Evolutionary conservation across 64 coral and sea anemone species (phyloP).

Genomic region (Montipora cactus): DNA sequence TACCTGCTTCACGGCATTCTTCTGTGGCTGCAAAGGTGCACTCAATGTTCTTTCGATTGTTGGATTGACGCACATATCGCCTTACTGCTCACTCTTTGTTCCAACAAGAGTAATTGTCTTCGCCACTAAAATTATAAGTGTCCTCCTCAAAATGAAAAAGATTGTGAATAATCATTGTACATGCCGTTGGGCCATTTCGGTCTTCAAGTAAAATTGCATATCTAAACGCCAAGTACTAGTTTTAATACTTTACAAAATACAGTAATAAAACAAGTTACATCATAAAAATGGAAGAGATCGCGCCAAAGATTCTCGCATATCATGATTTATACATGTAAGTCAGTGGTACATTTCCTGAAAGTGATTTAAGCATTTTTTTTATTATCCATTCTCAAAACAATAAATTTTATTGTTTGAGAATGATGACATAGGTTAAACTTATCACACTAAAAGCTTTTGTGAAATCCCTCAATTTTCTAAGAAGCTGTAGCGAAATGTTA

Average conservation of each 20-base stretch:
- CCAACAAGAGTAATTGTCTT: conserved; percentile 55
- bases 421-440: conserved; percentile 6
- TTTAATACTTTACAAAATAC: conserved; percentile 11
- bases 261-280: conserved; percentile 17
- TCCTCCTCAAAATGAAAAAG: conserved; percentile 67
- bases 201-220: conserved; percentile 63
- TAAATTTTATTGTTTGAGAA: conserved; percentile 19
- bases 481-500: not conserved
- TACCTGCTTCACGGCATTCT: conserved; percentile 34
- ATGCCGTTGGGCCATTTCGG: conserved; percentile 42
- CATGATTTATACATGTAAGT: not conserved
- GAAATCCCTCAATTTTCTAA: not conserved
- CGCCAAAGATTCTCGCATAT: not conserved
- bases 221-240: conserved; percentile 27
- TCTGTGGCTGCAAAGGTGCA: conserved; percentile 56
- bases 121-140: conserved; percentile 42
- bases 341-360: not conserved
- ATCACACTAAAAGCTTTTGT: conserved; percentile 15
- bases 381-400: conserved; percentile 27
- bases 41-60: conserved; percentile 69
- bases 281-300: conserved; percentile 1
- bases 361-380: not conserved
- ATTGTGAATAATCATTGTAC: conserved; percentile 59
- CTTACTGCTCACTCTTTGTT: conserved; percentile 49
- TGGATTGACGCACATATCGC: conserved; percentile 49